Evolutionary conservation across 2,797 vertebrate species (phyloP).

Genomic region (Mormyrus proboscirostris): DNA sequence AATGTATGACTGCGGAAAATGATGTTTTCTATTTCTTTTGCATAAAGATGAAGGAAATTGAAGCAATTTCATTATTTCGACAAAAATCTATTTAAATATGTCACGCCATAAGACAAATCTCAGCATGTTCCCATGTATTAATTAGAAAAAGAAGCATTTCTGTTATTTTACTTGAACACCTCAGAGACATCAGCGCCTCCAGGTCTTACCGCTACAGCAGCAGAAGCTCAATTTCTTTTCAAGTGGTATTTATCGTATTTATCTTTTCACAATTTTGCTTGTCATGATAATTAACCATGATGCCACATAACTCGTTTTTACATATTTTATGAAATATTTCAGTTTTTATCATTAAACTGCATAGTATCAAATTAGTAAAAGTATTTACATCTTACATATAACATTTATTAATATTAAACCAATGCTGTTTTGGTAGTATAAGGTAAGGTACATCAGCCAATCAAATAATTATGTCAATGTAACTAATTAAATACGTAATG

Average conservation of each 20-base stretch:
- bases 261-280: not conserved
- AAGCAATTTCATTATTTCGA: not conserved
- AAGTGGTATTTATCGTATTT: not conserved
- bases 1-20: not conserved
- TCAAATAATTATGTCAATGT: conserved; percentile 5
- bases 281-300: not conserved
- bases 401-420: not conserved
- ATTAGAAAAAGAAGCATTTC: not conserved
- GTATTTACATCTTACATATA: not conserved
- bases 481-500: conserved; percentile 1
- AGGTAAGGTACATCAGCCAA: not conserved
- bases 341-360: not conserved
- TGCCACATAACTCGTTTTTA: not conserved
- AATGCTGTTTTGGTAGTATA: not conserved
- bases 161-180: not conserved
- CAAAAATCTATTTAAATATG: not conserved
- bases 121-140: not conserved
- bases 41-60: not conserved
- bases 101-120: not conserved
- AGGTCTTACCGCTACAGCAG: not conserved
- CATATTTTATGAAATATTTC: not conserved
- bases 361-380: not conserved
- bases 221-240: not conserved
- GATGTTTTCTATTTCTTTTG: not conserved
- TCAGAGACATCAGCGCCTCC: not conserved